Conservation (phyloP, 2,797 vertebrate species). For the Helostoma temminkii region DNA sequence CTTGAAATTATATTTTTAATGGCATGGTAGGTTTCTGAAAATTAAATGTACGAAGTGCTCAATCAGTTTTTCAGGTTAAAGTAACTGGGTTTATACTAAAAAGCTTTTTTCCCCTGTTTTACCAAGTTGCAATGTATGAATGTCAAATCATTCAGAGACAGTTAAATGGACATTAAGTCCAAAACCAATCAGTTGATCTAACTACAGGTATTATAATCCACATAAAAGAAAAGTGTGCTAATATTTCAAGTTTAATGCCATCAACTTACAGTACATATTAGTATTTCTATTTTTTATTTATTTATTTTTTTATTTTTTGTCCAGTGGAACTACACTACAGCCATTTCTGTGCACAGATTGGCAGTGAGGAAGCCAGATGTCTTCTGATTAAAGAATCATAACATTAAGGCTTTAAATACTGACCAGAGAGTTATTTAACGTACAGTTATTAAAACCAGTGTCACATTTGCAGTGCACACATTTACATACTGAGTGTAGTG, state of each 20-base stretch:
- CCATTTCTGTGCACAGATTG: slow-evolving; percentile 27
- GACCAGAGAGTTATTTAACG: slow-evolving; percentile 11
- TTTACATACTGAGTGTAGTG: slow-evolving; percentile 17
- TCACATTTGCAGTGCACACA: slow-evolving; percentile 45
- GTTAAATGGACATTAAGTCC: not conserved
- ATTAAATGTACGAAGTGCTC: too few species aligned
- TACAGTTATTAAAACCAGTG: slow-evolving; percentile 51
- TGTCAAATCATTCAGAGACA: not conserved
- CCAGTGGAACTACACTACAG: not conserved
- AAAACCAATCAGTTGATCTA: not conserved
- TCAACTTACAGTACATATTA: too few species aligned
- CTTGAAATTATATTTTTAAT: too few species aligned
- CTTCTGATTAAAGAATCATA: slow-evolving; percentile 33
- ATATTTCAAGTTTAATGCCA: not conserved
- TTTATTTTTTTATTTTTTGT: too few species aligned
- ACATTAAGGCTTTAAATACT: slow-evolving; percentile 44
- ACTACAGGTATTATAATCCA: not conserved
- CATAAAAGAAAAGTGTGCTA: not conserved
- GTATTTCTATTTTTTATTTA: too few species aligned
- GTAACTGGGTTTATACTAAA: too few species aligned
- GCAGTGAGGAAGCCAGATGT: slow-evolving; percentile 44
- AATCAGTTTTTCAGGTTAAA: too few species aligned
- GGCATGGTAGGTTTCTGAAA: too few species aligned
- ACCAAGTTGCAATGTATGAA: too few species aligned
- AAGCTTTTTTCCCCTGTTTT: too few species aligned